phyloP scores from a whole-genome alignment of 2,113 vertebrate genomes.

The Daboia siamensis region DNA sequence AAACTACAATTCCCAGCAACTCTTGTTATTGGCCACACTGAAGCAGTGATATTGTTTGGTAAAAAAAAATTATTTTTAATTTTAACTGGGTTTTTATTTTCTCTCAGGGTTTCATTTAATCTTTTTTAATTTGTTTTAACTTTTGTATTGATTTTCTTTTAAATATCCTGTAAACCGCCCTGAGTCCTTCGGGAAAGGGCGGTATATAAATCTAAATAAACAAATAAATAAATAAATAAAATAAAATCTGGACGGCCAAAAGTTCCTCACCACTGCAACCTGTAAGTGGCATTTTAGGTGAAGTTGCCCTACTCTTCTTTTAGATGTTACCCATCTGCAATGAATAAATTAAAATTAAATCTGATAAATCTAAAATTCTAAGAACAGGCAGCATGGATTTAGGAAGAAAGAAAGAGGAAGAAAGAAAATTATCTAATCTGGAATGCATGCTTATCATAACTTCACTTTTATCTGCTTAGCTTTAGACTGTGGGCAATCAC shows the following conservation, averaged over 20 bases:
- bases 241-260: background rate
- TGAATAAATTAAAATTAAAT: background rate
- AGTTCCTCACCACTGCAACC: too few species aligned
- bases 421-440: background rate
- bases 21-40: background rate
- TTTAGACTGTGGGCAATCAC: constrained; percentile 37
- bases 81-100: too few species aligned
- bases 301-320: background rate
- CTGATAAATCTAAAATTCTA: background rate
- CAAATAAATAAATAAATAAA: too few species aligned
- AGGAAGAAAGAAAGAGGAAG: background rate
- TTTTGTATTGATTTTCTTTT: too few species aligned
- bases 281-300: too few species aligned
- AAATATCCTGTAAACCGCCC: too few species aligned
- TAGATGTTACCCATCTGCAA: background rate
- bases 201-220: too few species aligned
- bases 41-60: background rate
- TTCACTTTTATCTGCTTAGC: constrained; percentile 23
- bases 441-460: background rate
- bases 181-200: too few species aligned
- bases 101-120: too few species aligned
- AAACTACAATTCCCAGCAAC: background rate
- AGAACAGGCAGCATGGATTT: background rate
- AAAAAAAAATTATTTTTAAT: too few species aligned
- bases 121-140: too few species aligned